These are phyloP conservation scores for Barnardius zonarius DNA, from an alignment of 2,113 vertebrate species.

Conservation along the genomic window DNA sequence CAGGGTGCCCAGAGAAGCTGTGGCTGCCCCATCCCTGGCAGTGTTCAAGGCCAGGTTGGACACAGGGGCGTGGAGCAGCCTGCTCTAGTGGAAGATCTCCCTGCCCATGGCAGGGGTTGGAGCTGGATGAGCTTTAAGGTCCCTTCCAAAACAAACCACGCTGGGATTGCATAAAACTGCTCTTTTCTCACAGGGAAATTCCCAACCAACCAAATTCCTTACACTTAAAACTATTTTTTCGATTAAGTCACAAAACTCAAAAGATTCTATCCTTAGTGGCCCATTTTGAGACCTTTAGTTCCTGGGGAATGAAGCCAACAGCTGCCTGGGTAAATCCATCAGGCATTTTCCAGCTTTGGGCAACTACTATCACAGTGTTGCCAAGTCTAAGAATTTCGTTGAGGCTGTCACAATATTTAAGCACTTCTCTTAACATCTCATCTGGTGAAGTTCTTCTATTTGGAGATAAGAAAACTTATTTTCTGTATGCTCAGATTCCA, in stretches of 20 bases:
- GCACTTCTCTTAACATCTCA: background rate
- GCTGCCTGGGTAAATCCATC: background rate
- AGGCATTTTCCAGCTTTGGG: background rate
- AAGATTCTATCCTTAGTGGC: background rate
- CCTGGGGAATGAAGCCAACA: background rate
- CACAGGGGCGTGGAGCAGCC: too few species aligned
- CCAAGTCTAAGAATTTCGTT: background rate
- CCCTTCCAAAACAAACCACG: background rate
- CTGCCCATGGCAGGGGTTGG: background rate
- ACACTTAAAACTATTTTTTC: background rate
- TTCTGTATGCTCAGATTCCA: background rate
- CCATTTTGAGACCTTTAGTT: background rate
- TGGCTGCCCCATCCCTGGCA: too few species aligned
- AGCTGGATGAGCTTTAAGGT: background rate
- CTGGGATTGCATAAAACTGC: background rate
- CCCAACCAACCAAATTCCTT: background rate
- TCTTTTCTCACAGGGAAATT: background rate
- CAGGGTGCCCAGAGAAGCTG: too few species aligned
- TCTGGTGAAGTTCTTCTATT: background rate
- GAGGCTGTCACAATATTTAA: conserved; percentile 10
- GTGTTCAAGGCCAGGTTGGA: too few species aligned
- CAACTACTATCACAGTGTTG: background rate
- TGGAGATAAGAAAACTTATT: background rate
- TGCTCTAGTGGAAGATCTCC: background rate
- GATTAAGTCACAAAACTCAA: background rate